These are phyloP conservation scores for Picus viridis DNA, from an alignment of 2,797 vertebrate species.

Conservation along the genomic window DNA sequence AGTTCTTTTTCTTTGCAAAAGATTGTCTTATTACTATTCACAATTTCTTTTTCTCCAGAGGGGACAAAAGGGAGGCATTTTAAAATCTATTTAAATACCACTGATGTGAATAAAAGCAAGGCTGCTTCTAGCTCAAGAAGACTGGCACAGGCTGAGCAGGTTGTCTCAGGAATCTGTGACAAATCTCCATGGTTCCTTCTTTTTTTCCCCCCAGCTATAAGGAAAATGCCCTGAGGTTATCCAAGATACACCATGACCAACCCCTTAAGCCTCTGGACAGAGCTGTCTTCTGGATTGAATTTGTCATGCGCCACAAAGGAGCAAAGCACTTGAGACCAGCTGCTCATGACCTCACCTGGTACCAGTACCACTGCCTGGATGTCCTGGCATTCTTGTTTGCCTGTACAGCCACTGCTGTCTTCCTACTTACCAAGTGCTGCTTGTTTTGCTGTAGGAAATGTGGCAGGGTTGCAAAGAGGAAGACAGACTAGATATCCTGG, in stretches of 20 bases:
- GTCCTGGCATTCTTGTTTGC: constrained; percentile 79
- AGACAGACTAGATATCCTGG: constrained; percentile 65
- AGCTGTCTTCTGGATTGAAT: constrained; percentile 89
- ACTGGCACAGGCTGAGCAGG: background rate
- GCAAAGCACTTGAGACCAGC: constrained; percentile 86
- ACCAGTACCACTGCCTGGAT: constrained; percentile 88
- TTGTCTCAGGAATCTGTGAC: background rate
- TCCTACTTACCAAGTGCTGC: constrained; percentile 72
- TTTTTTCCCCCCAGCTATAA: constrained; percentile 77
- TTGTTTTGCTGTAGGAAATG: constrained; percentile 69
- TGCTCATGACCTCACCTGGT: constrained; percentile 87
- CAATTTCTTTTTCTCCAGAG: background rate
- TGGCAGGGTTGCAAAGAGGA: constrained; percentile 41
- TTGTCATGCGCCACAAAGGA: constrained; percentile 87
- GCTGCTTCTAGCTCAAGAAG: background rate
- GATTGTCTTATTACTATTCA: background rate
- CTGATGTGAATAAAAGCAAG: background rate
- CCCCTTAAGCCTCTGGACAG: constrained; percentile 82
- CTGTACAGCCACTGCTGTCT: constrained; percentile 10
- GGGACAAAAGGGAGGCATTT: background rate
- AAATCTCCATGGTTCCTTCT: background rate
- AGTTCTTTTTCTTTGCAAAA: background rate
- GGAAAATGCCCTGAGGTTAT: constrained; percentile 79
- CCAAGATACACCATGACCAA: constrained; percentile 86
- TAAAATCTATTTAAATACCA: background rate